These are phyloP conservation scores for Capreolus pygargus DNA, from an alignment of 2,113 vertebrate genomes.

Conservation along the genomic window DNA sequence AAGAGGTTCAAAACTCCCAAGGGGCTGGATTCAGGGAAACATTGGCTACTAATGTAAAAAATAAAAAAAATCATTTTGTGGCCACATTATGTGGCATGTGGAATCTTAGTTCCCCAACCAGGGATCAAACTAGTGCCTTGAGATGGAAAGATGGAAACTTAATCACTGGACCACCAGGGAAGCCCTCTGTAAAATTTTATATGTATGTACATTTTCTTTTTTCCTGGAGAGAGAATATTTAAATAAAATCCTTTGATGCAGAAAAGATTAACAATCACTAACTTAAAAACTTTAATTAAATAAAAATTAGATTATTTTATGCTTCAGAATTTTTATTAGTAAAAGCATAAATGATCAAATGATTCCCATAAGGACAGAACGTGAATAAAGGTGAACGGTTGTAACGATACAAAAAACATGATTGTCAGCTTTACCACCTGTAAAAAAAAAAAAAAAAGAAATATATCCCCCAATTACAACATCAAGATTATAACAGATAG, in stretches of 20 bases:
- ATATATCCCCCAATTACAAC: not conserved
- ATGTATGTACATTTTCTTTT: not conserved
- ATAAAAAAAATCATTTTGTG: not conserved
- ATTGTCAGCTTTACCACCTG: not conserved
- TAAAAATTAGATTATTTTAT: not conserved
- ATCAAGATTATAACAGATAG: not conserved
- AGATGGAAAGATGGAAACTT: not conserved
- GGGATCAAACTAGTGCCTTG: not conserved
- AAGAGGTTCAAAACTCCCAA: not conserved
- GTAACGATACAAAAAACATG: not conserved
- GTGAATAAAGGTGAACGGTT: not conserved
- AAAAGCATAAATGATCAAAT: not conserved
- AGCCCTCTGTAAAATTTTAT: not conserved
- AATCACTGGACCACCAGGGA: not conserved
- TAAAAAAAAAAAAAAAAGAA: not conserved
- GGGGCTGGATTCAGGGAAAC: not conserved
- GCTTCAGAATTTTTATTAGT: slow-evolving; percentile 25
- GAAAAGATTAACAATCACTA: slow-evolving; percentile 31
- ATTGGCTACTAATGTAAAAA: not conserved
- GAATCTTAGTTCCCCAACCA: not conserved
- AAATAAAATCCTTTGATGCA: not conserved
- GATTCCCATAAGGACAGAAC: not conserved
- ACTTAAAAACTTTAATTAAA: not conserved
- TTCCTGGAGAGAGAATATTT: not conserved
- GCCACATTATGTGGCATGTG: not conserved